Evolutionary conservation across 2,797 vertebrate genomes (phyloP).

Genomic region (Telmatherina bonti): DNA sequence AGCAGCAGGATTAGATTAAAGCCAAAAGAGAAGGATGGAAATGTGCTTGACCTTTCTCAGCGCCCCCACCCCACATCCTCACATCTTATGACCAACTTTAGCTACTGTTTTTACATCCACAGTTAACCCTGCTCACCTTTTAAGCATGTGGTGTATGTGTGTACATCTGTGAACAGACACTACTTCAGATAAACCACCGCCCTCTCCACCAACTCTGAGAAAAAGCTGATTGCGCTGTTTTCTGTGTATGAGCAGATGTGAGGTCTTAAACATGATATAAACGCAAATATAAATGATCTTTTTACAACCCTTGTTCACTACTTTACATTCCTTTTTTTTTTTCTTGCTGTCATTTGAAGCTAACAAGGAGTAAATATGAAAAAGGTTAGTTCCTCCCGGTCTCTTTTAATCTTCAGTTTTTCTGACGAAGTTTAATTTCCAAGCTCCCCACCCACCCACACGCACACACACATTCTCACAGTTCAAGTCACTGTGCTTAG

Average conservation of each 20-base stretch:
- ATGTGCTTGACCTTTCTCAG: constrained; percentile 58
- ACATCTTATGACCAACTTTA: constrained; percentile 38
- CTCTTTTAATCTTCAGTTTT: neutral
- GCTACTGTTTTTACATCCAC: constrained; percentile 41
- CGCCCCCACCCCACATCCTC: constrained; percentile 17
- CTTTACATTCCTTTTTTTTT: constrained; percentile 14
- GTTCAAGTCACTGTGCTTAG: neutral
- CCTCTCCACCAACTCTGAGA: constrained; percentile 43
- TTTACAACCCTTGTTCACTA: neutral
- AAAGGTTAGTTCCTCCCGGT: neutral
- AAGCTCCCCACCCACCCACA: too few species aligned
- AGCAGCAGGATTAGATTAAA: constrained; percentile 58
- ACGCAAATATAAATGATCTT: neutral
- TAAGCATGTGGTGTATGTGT: constrained; percentile 12
- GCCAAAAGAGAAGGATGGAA: constrained; percentile 51
- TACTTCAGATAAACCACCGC: constrained; percentile 35
- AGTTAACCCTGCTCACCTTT: constrained; percentile 47
- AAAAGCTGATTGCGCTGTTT: constrained; percentile 48
- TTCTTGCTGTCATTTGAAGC: constrained; percentile 12
- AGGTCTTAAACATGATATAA: constrained; percentile 23
- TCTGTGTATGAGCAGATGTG: constrained; percentile 25
- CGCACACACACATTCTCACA: neutral
- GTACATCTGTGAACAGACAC: neutral
- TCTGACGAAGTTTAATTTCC: neutral
- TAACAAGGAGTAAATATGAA: constrained; percentile 12